These are phyloP conservation scores for Caenorhabditis plicata DNA, from an alignment of 2,888 invertebrate genomes.

Conservation along the genomic window DNA sequence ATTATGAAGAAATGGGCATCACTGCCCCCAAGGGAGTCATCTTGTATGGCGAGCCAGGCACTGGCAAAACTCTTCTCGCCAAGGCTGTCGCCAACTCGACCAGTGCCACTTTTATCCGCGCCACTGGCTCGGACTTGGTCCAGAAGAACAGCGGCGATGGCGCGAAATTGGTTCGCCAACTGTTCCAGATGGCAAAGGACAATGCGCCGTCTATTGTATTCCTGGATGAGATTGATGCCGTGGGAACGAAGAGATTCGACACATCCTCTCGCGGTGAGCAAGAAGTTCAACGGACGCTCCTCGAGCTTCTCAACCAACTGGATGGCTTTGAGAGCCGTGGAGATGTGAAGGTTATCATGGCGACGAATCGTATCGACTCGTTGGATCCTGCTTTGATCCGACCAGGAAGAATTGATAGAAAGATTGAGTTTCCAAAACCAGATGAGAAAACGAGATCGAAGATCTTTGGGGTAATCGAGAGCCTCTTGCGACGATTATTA, in stretches of 20 bases:
- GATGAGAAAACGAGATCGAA: conserved; percentile 95
- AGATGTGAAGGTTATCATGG: conserved; percentile 96
- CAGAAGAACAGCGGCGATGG: conserved; percentile 97
- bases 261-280: conserved; percentile 27
- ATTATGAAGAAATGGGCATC: conserved; percentile 99
- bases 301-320: conserved; percentile 93
- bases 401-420: conserved; percentile 96
- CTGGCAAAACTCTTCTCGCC: conserved; percentile 90
- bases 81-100: conserved; percentile 99
- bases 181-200: conserved; percentile 60
- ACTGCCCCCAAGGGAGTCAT: conserved; percentile 98
- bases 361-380: conserved; percentile 95
- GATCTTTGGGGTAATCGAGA: conserved; percentile 30
- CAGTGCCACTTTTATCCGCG: conserved; percentile 93
- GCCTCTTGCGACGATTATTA: not conserved
- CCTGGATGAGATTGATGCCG: conserved; percentile 98
- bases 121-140: conserved; percentile 97
- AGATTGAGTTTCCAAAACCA: conserved; percentile 90
- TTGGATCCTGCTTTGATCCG: conserved; percentile 95
- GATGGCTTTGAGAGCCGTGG: conserved; percentile 96
- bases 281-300: conserved; percentile 96
- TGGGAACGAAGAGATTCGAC: conserved; percentile 81
- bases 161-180: conserved; percentile 85
- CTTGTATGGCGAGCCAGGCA: conserved; percentile 94
- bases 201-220: conserved; percentile 82